These are phyloP conservation scores for Sycon ciliatum DNA, from an alignment of 37 sponge, comb jelly and placozoan genomes.

Conservation along the genomic window DNA sequence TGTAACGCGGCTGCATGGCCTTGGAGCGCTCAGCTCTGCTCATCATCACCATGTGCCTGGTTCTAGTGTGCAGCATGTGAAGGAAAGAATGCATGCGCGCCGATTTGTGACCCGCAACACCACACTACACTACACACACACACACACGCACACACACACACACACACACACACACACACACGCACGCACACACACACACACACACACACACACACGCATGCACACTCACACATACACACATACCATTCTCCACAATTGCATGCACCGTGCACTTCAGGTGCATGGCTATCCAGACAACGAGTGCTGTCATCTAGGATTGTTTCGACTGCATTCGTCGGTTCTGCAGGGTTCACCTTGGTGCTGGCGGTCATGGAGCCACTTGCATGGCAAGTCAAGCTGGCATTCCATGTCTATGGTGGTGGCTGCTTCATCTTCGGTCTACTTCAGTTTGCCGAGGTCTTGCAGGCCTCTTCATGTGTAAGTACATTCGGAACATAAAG, in stretches of 20 bases:
- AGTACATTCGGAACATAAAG: too few relatives aligned
- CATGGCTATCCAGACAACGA: too few relatives aligned
- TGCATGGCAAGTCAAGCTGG: not conserved
- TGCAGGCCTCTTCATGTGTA: not conserved
- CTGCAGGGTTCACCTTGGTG: not conserved
- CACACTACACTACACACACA: constrained; percentile 37
- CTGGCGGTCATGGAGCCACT: not conserved
- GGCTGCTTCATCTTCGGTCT: not conserved
- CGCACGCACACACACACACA: not conserved
- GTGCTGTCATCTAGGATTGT: too few relatives aligned
- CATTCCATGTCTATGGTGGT: not conserved
- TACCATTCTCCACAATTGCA: too few relatives aligned
- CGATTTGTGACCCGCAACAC: not conserved
- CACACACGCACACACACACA: constrained; percentile 44
- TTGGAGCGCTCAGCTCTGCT: too few relatives aligned
- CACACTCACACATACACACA: not conserved
- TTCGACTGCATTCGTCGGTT: not conserved
- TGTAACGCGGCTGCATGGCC: too few relatives aligned
- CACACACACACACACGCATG: not conserved
- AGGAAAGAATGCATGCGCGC: not conserved
- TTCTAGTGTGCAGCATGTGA: not conserved
- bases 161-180: constrained; percentile 38
- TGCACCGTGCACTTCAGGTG: too few relatives aligned
- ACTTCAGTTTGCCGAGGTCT: not conserved
- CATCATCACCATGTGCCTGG: too few relatives aligned